phyloP scores from a whole-genome alignment of 2,888 invertebrate species.

The Punctoribates punctum region DNA sequence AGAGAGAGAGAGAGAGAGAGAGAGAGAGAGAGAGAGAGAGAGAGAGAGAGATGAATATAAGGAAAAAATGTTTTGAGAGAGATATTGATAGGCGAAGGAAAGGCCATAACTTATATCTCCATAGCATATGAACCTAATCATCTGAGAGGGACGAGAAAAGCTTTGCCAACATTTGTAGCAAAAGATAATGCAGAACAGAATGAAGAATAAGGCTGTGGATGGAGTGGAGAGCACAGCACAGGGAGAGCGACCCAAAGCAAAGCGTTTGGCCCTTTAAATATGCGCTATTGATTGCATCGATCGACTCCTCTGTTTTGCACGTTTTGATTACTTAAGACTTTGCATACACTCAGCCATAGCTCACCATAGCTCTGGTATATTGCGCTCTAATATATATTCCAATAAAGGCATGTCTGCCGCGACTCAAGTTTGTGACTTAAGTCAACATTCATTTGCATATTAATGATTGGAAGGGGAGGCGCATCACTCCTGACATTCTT shows the following conservation, averaged over 20 bases:
- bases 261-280: conserved; percentile 32
- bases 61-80: neutral
- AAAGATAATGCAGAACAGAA: conserved; percentile 30
- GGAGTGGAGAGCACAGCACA: neutral
- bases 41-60: conserved; percentile 14
- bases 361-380: neutral
- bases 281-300: conserved; percentile 26
- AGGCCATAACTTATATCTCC: conserved; percentile 34
- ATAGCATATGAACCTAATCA: conserved; percentile 35
- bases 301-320: conserved; percentile 18
- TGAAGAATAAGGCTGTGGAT: neutral
- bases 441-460: conserved; percentile 37
- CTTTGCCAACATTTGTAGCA: conserved; percentile 21
- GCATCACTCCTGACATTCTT: neutral
- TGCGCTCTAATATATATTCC: neutral
- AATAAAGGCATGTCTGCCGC: conserved; percentile 32
- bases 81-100: conserved; percentile 35
- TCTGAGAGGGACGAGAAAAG: conserved; percentile 33
- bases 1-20: neutral
- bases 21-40: neutral
- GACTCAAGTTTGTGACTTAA: conserved; percentile 9
- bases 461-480: conserved; percentile 26
- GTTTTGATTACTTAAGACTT: conserved; percentile 37
- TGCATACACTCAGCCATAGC: neutral
- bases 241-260: conserved; percentile 12